Base-by-base conservation (phyloP, 2,888 invertebrate species). In the Limnephilus marmoratus region DNA sequence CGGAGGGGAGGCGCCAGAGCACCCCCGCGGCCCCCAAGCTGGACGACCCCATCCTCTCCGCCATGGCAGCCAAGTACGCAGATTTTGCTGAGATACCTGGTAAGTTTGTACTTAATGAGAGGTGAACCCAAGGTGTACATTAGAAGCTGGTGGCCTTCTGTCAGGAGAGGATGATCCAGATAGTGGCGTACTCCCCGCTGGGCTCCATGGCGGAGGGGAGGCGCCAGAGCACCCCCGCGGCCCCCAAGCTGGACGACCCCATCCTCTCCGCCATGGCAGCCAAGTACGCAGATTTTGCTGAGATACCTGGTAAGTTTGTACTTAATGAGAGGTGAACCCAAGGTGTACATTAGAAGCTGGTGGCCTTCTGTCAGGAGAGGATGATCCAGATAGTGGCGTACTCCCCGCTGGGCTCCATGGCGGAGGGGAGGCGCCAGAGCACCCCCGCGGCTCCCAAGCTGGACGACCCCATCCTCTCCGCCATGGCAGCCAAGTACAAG, bases 151-250 rank as follows among this genome's bases (percentile, higher is more conserved):
- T 97, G 0, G 95, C 97, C 1, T 98, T 97, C 94, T 98, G 98
- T 95, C 96, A 96, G 90, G 94, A 96, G 12, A 96, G 97, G 81
- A 96, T 95, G 87, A 97, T 99, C 85, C 95, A 96, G 0, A 95
- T 98, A 94, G 97, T 96, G 94, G 98, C 96, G 0, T 98, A 98
- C 95, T 97, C 97, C 81, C 98, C 98, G 0, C 96, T 98, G 92
- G 98, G 98, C 3, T 95, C 96, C 0, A 94, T 96, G 81, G 95
- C 96, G 94, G 94, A 94, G 88, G 93, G 29, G 29, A 96, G 96
- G 53, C 97, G 95, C 12, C 94, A 94, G 0, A 94, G 94, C 31
- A 94, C 94, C 15, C 95, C 96, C 7, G 96, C 97, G 0, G 95
- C 95, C 15, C 97, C 97, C 0, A 95, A 96, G 0, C 95, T 97